Evolutionary conservation across 2,888 invertebrate species (phyloP).

Genomic region (Pharmacophagus antenor): DNA sequence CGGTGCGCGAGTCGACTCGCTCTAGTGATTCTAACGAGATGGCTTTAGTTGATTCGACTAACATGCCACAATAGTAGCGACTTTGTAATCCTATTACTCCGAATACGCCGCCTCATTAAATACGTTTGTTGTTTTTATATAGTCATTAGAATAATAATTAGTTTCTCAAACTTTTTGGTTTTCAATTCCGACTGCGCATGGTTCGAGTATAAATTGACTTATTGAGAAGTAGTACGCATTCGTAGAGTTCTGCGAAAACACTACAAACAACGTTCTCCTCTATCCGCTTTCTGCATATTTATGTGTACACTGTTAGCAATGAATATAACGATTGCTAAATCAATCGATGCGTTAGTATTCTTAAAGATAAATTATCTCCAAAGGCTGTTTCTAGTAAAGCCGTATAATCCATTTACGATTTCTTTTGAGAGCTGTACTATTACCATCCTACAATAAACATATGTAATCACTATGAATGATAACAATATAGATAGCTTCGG

Average conservation of each 20-base stretch:
- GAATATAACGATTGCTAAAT: slow-evolving; percentile 5
- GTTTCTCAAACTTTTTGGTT: slow-evolving; percentile 1
- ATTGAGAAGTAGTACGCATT: slow-evolving; percentile 15
- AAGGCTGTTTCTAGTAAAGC: not conserved
- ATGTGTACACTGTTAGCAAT: not conserved
- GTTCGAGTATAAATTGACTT: slow-evolving; percentile 14
- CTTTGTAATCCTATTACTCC: slow-evolving; percentile 14
- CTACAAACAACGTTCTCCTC: slow-evolving; percentile 9
- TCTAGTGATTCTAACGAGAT: slow-evolving; percentile 68
- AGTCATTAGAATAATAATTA: slow-evolving; percentile 16
- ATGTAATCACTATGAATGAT: no score
- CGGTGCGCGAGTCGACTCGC: slow-evolving; percentile 64
- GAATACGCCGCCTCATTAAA: not conserved
- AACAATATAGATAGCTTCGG: no score
- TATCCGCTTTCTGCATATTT: slow-evolving; percentile 14
- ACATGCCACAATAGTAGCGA: slow-evolving; percentile 20
- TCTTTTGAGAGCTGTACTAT: no score
- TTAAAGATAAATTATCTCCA: not conserved
- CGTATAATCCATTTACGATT: not conserved
- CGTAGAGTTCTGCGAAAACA: slow-evolving; percentile 6
- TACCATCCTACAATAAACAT: no score
- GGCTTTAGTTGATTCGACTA: slow-evolving; percentile 45
- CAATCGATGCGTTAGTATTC: slow-evolving; percentile 1
- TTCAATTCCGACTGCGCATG: slow-evolving; percentile 14
- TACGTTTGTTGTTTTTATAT: slow-evolving; percentile 10